Evolutionary conservation across 2,797 vertebrate species (phyloP), one percentile per base, ranked within the genome.

Genomic region (Galagoides demidoff): DNA sequence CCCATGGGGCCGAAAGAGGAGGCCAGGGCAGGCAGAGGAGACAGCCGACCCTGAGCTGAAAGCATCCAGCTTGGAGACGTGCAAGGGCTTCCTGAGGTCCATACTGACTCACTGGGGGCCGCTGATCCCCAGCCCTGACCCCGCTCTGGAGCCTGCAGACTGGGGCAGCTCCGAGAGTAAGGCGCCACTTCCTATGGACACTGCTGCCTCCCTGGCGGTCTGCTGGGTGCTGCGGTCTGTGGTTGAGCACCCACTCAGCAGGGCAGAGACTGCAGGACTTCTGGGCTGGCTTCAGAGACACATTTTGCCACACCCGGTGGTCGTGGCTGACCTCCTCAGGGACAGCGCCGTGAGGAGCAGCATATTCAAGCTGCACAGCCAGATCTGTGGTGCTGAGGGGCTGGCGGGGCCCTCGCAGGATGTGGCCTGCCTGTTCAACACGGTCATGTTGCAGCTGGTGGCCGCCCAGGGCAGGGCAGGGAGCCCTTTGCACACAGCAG

Each of bases 31-130:
- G 95, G 92, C 77, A 7, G 96, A 97, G 29, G 98, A 98, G 17
- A 57, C 0, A 0, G 1, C 12, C 0, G 96, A 98, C 8, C 85
- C 89, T 6, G 97, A 98, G 29, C 39, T 92, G 92, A 96, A 97
- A 1, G 94, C 87, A 0, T 87, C 96, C 5, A 93, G 98, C 91
- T 95, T 99, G 97, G 96, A 97, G 9, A 97, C 97, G 7, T 99
- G 99, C 97, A 99, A 97, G 97, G 68, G 90, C 25, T 96, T 98
- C 84, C 98, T 99, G 86, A 97, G 98, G 94, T 98, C 97, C 93
- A 97, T 99, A 84, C 97, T 99, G 82, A 97, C 98, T 74, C 98
- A 99, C 7, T 99, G 99, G 99, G 97, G 98, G 68, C 99, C 99
- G 0, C 93, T 81, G 45, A 94, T 96, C 85, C 92, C 97, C 3